Conservation (phyloP, 64 coral and sea anemone species). For the Actinia tenebrosa region DNA sequence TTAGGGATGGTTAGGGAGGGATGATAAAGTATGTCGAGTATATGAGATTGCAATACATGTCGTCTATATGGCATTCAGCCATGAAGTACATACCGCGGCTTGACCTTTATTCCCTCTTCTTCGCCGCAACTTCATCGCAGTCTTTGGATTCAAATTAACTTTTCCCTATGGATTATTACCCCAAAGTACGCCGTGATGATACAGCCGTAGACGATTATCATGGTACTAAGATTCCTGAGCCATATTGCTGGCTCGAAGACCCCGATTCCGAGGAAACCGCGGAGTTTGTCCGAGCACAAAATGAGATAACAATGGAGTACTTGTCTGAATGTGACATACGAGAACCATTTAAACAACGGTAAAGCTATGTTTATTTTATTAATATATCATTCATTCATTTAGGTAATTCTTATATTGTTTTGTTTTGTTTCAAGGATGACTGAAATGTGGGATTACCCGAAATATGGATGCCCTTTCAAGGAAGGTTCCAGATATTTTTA, state of each 20-base stretch:
- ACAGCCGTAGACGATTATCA: constrained; percentile 58
- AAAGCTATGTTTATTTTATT: neutral
- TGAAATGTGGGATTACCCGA: constrained; percentile 95
- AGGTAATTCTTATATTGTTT: neutral
- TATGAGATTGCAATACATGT: no score
- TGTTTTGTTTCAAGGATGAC: constrained; percentile 56
- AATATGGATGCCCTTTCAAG: constrained; percentile 95
- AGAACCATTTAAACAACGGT: constrained; percentile 89
- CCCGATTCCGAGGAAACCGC: constrained; percentile 69
- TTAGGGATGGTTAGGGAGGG: no score
- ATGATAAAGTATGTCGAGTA: no score
- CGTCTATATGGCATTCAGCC: no score
- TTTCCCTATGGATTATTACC: constrained; percentile 16
- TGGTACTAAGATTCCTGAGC: constrained; percentile 54
- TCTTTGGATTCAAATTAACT: neutral
- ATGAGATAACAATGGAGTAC: constrained; percentile 59
- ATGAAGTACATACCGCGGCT: no score
- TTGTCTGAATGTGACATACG: constrained; percentile 49
- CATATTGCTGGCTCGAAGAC: constrained; percentile 78
- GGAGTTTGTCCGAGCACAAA: constrained; percentile 66
- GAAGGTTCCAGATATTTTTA: constrained; percentile 88
- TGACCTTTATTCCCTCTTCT: neutral
- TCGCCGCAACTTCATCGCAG: neutral
- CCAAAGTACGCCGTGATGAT: constrained; percentile 31
- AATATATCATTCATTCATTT: neutral